Base-by-base conservation (phyloP, 2,113 vertebrate species). In the Mobula hypostoma region DNA sequence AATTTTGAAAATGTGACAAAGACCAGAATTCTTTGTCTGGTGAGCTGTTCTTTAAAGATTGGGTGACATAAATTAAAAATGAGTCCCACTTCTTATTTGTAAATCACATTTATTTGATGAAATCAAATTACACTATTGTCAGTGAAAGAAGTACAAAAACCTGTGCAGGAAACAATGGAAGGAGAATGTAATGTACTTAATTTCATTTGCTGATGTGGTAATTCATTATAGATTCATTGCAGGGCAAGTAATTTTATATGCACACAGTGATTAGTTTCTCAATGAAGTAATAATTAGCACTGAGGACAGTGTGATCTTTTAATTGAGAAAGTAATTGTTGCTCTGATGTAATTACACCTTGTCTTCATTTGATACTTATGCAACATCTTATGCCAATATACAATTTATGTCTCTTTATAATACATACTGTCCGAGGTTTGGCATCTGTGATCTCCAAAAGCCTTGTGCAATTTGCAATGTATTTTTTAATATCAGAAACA, bases 301-400 rank as follows among this genome's bases (percentile, higher is more conserved):
- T 72, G 66, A 24, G 40, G 90, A 92, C 90, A 92, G 68, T 72
- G 32, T 72, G 32, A n/a, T 72, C 66, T 92, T 72, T 40, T 92
- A 92, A 72, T 72, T 92, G 90, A 70, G 29, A 92, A 92, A 70
- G 70, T 92, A 92, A 92, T 92, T 92, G 90, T 72, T 92, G 66
- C 36, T 48, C 66, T 92, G 17, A 15, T 40, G 68, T 68, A 91
- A 72, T 72, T 92, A 92, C 36, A 74, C 63, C 90, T 92, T 92
- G 63, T 66, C 21, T 68, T n/a, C 17, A 66, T 70, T 92, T 92
- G 19, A 92, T 72, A 40, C 66, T 36, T 17, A 15, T 92, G 32
- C 66, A 92, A 36, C 63, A 92, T 36, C 36, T 83, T 92, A 72
- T 40, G 32, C 88, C n/a, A 70, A 91, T 91, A 24, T 91, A 17